Conservation (phyloP, 2,888 invertebrate genomes). For the Limnephilus marmoratus region DNA sequence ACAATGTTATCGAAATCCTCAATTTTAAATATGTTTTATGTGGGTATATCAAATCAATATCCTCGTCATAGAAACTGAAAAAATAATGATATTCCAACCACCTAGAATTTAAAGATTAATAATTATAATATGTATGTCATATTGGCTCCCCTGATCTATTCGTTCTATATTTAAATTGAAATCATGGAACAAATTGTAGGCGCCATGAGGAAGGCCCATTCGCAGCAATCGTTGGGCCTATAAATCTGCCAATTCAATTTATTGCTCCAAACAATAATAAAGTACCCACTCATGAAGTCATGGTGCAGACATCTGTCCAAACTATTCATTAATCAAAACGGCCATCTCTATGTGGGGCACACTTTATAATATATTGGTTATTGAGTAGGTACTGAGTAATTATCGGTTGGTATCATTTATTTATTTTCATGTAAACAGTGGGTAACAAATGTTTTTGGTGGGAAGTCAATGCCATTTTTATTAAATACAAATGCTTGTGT, state of each 20-base stretch:
- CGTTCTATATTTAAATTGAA: slow-evolving; percentile 45
- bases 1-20: too few species aligned
- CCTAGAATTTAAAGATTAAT: not conserved
- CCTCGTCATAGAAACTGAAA: too few species aligned
- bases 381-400: not conserved
- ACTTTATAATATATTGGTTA: slow-evolving; percentile 11
- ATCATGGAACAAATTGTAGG: slow-evolving; percentile 19
- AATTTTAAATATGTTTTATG: too few species aligned
- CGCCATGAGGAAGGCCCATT: slow-evolving; percentile 60
- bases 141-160: slow-evolving; percentile 16
- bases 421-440: not conserved
- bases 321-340: slow-evolving; percentile 42
- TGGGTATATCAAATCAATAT: too few species aligned
- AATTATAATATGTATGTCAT: not conserved
- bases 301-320: slow-evolving; percentile 47
- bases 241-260: slow-evolving; percentile 62
- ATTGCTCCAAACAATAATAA: slow-evolving; percentile 30
- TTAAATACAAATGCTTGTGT: not conserved
- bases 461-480: slow-evolving; percentile 10
- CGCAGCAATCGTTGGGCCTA: slow-evolving; percentile 44
- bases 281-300: slow-evolving; percentile 5
- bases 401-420: slow-evolving; percentile 16
- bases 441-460: not conserved
- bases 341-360: not conserved
- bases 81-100: not conserved